Evolutionary conservation across 2,797 vertebrate genomes (phyloP).

Genomic region (Mormyrops boulengeri): DNA sequence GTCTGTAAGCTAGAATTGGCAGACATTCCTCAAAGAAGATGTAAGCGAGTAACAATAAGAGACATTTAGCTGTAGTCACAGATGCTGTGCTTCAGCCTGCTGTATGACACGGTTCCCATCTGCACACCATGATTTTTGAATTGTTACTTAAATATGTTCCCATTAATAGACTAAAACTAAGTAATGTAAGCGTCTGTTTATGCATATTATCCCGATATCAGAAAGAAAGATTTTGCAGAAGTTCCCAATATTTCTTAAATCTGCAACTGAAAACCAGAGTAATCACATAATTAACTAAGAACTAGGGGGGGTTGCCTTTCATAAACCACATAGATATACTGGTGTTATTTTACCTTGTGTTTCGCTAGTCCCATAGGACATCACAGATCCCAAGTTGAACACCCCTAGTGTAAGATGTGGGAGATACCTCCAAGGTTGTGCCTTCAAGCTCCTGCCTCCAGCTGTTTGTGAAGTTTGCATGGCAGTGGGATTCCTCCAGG

Average conservation of each 20-base stretch:
- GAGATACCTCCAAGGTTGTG: neutral
- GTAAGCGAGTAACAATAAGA: neutral
- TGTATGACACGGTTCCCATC: neutral
- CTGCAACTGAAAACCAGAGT: neutral
- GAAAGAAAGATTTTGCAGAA: neutral
- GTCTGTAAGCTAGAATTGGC: neutral
- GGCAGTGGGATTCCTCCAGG: neutral
- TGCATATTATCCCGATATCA: neutral
- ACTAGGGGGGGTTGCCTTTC: neutral
- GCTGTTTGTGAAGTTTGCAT: neutral
- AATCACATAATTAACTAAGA: neutral
- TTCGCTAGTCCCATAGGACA: neutral
- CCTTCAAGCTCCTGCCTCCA: neutral
- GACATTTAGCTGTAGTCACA: neutral
- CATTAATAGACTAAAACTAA: neutral
- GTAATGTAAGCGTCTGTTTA: neutral
- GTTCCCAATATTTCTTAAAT: neutral
- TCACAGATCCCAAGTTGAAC: neutral
- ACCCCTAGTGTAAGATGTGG: neutral
- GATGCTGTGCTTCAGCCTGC: neutral
- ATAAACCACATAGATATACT: neutral
- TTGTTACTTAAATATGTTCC: neutral
- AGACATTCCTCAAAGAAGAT: neutral
- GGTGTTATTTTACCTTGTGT: neutral
- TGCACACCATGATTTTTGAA: neutral